Conservation (phyloP, 2,797 vertebrate species). For the Cossypha caffra region DNA sequence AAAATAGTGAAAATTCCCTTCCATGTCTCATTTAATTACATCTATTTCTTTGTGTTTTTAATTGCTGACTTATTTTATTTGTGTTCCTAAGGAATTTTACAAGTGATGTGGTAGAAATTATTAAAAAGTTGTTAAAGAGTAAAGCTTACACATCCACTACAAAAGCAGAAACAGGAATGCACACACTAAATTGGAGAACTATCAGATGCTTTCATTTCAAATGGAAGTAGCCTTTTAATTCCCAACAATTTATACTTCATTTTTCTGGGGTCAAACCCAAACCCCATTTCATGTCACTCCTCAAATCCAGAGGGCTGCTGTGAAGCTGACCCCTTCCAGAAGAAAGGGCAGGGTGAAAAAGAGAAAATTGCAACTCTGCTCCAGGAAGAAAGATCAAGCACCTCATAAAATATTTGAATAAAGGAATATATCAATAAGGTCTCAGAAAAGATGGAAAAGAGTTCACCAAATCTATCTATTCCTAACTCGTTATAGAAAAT, state of each 20-base stretch:
- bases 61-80: neutral
- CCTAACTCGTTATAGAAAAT: neutral
- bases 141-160: neutral
- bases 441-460: neutral
- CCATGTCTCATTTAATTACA: neutral
- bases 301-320: neutral
- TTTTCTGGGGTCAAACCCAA: neutral
- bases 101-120: neutral
- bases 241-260: neutral
- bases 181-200: neutral
- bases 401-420: neutral
- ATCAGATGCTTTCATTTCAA: neutral
- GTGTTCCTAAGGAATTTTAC: neutral
- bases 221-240: neutral
- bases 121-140: neutral
- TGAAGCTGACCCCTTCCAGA: neutral
- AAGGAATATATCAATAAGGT: neutral
- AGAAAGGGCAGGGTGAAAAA: fast-evolving
- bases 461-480: neutral
- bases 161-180: neutral
- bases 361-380: neutral
- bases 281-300: neutral
- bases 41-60: neutral
- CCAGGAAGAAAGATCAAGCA: neutral
- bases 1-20: neutral